Evolutionary conservation across 2,888 invertebrate genomes (phyloP), one percentile per base, ranked within the genome.

Genomic region (Mamestra brassicae): DNA sequence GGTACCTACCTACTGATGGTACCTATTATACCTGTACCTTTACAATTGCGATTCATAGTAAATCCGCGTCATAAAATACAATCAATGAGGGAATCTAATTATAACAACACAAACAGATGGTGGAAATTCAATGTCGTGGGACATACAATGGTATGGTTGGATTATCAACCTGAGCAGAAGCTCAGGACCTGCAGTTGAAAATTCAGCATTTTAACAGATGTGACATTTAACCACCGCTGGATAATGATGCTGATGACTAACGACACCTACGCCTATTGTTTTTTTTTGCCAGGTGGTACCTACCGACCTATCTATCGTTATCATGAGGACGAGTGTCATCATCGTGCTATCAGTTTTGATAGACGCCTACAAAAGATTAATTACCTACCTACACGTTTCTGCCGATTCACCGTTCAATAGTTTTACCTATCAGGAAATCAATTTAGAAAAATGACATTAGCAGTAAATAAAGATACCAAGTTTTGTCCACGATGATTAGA

Each of bases 21-120:
- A n/a, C n/a, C n/a, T n/a, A 26, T 26, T 26, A 26, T 26, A 26
- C 26, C 26, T 26, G 26, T 7, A 58, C 15, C 11, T 72, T 11
- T 11, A n/a, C 45, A 42, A 73, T 60, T 60, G 15, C n/a, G 13
- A 26, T 74, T 38, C 26, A 74, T 55, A 36, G 34, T 60, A 54
- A 47, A 61, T 61, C 45, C 6, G 26, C 17, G 17, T 60, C 60
- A 15, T 45, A 60, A 3, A 34, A 26, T 11, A 55, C 10, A 74
- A 61, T 54, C 74, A 74, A 54, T 13, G 36, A 74, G n/a, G 42
- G 2, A 74, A 60, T 74, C 34, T 36, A 11, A 73, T 52, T 52
- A 57, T 54, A 17, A 71, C 34, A 50, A 45, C 10, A 36, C 13
- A 58, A 38, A 17, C 38, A 36, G 36, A 34, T 36, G 26, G 34